Evolutionary conservation across 2,797 vertebrate species (phyloP).

Genomic region (Gephyroberyx darwinii): DNA sequence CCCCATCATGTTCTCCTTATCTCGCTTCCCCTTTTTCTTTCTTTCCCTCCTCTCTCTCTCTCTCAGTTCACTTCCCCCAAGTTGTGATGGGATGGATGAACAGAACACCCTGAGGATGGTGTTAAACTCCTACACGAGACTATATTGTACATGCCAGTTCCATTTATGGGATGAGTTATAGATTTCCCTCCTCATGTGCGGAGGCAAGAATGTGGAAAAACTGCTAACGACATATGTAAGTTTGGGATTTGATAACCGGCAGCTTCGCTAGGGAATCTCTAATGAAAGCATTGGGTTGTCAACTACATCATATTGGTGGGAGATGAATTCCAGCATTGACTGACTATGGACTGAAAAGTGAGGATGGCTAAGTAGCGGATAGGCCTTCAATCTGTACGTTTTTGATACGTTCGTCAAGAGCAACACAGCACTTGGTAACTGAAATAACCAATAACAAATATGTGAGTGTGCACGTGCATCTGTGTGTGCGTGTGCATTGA

Average conservation of each 20-base stretch:
- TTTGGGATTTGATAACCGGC: conserved; percentile 51
- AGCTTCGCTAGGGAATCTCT: conserved; percentile 21
- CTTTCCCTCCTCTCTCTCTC: conserved; percentile 5
- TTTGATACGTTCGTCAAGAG: no score
- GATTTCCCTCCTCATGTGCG: conserved; percentile 50
- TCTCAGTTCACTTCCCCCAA: conserved; percentile 19
- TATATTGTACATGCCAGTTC: conserved; percentile 54
- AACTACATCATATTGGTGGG: not conserved
- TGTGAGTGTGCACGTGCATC: no score
- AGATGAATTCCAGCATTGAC: conserved; percentile 9
- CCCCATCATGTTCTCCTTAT: conserved; percentile 60
- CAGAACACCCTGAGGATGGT: conserved; percentile 48
- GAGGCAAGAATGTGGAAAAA: conserved; percentile 51
- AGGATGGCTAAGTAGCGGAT: not conserved
- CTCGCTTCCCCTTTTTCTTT: conserved; percentile 17
- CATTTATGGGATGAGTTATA: conserved; percentile 70
- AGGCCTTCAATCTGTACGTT: not conserved
- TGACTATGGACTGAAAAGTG: conserved; percentile 7
- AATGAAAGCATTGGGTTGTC: conserved; percentile 33
- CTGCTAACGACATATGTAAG: conserved; percentile 42
- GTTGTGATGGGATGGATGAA: conserved; percentile 66
- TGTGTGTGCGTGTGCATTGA: no score
- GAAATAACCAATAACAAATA: no score
- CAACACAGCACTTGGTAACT: no score
- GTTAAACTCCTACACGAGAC: conserved; percentile 54